Conservation (phyloP, 2,113 vertebrate species). For the Centropristis striata region DNA sequence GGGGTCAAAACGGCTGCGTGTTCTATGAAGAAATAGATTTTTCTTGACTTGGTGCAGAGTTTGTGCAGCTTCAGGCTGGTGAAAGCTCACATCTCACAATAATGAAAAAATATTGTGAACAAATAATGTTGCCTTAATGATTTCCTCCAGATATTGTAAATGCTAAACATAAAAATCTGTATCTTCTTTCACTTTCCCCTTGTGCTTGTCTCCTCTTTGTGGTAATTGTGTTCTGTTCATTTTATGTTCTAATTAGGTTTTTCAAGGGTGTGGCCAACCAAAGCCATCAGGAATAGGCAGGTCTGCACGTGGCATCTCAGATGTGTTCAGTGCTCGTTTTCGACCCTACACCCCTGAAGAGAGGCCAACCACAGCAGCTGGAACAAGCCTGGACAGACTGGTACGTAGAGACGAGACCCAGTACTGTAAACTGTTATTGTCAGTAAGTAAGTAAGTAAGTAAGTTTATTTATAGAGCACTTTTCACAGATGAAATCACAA, state of each 20-base stretch:
- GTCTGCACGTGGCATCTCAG: conserved; percentile 90
- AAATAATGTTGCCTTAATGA: not conserved
- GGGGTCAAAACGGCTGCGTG: conserved; percentile 29
- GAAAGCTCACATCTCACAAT: conserved; percentile 13
- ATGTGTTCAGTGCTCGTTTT: conserved; percentile 91
- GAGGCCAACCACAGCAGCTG: conserved; percentile 91
- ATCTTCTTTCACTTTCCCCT: conserved; percentile 5
- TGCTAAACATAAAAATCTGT: not conserved
- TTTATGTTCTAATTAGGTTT: conserved; percentile 89
- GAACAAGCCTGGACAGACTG: conserved; percentile 94
- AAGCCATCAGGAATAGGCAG: conserved; percentile 90
- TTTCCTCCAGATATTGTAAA: conserved; percentile 3
- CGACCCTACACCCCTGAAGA: conserved; percentile 92
- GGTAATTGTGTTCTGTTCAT: conserved; percentile 36
- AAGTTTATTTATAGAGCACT: no score
- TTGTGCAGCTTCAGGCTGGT: conserved; percentile 3
- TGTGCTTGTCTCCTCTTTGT: not conserved
- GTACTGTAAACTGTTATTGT: not conserved
- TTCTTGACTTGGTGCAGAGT: conserved; percentile 1
- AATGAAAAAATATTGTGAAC: not conserved
- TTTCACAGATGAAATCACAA: no score
- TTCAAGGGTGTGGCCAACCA: conserved; percentile 95
- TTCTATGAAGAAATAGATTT: conserved; percentile 29
- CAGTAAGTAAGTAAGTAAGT: no score
- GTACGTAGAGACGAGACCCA: conserved; percentile 79